Conservation (phyloP, 23 tunicate genomes). For the Clavelina lepadiformis region DNA sequence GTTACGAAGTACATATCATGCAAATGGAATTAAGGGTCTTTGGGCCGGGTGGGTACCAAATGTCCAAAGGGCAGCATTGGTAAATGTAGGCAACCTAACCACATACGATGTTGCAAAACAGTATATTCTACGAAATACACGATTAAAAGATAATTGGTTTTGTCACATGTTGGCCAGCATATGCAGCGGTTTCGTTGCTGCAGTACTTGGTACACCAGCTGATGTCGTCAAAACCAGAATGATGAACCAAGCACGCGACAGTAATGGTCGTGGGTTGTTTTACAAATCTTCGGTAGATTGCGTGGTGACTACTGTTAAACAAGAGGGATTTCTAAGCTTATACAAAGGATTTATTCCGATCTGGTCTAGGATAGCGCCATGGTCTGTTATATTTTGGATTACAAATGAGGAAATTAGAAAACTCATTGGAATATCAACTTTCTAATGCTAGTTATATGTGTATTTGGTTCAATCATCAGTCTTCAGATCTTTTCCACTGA, state of each 20-base stretch:
- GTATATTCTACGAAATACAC: slow-evolving; percentile 35
- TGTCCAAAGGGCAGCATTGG: slow-evolving; percentile 89
- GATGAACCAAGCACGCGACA: slow-evolving; percentile 86
- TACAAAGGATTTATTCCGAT: slow-evolving; percentile 86
- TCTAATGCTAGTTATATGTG: too few species aligned
- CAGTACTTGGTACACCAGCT: slow-evolving; percentile 78
- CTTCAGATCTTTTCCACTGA: too few species aligned
- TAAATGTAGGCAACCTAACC: slow-evolving; percentile 81
- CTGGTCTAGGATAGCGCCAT: slow-evolving; percentile 92
- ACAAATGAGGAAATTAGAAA: slow-evolving; percentile 73
- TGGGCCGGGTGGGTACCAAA: slow-evolving; percentile 91
- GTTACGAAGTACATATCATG: slow-evolving; percentile 9
- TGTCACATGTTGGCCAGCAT: slow-evolving; percentile 42
- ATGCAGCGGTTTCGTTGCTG: slow-evolving; percentile 78
- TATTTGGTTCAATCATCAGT: too few species aligned
- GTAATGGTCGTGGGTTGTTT: slow-evolving; percentile 50
- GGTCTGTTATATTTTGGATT: slow-evolving; percentile 92
- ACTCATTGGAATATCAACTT: slow-evolving; percentile 34
- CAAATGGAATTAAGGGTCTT: slow-evolving; percentile 49
- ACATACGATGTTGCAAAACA: slow-evolving; percentile 79
- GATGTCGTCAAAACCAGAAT: slow-evolving; percentile 87
- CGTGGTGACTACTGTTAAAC: slow-evolving; percentile 37
- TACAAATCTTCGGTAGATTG: slow-evolving; percentile 72
- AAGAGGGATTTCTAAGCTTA: slow-evolving; percentile 74
- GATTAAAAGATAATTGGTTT: slow-evolving; percentile 58